Evolutionary conservation across 2,888 invertebrate genomes (phyloP), one percentile per base, ranked within the genome.

Genomic region (Drosophila phalerata): DNA sequence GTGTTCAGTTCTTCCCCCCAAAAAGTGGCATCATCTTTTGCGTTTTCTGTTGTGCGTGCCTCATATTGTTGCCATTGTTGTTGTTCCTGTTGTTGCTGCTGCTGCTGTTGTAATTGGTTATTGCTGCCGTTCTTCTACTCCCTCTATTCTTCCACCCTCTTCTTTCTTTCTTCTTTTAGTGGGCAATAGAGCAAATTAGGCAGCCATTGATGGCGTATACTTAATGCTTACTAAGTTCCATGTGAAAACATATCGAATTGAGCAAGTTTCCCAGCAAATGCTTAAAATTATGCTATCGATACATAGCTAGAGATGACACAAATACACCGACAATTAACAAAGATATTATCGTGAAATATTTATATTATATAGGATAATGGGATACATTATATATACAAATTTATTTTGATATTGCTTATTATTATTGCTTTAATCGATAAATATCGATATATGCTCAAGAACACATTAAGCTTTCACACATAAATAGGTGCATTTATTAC

Each of bases 91-190:
- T 76, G 47, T 60, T 73, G 69, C 2, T 28, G 67, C 28, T 40
- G 62, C 58, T 60, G 76, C 61, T 77, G 40, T 69, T 70, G 70
- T 77, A 79, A 79, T 81, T 79, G 81, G 67, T 55, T 69, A 47
- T 63, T 62, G 74, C 61, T 74, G 53, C 47, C 52, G 45, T 65
- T 43, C 51, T 37, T 47, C 45, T 43, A 10, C 43, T 37, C 25
- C 52, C 53, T 15, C 32, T 28, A 11, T 43, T 30, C 19, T 19
- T 45, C 9, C 38, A n/a, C 6, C 30, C 32, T 15, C 11, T n/a
- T n/a, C 15, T 15, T 30, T n/a, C n/a, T n/a, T 28, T 40, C 32
- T 51, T 49, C 56, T 55, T 55, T 40, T 22, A 37, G 25, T 37
- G 9, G 34, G 52, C 62, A 49, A 67, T 67, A 61, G 61, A 55